These are phyloP conservation scores for Spodoptera littoralis DNA, from an alignment of 2,888 invertebrate species.

Conservation along the genomic window DNA sequence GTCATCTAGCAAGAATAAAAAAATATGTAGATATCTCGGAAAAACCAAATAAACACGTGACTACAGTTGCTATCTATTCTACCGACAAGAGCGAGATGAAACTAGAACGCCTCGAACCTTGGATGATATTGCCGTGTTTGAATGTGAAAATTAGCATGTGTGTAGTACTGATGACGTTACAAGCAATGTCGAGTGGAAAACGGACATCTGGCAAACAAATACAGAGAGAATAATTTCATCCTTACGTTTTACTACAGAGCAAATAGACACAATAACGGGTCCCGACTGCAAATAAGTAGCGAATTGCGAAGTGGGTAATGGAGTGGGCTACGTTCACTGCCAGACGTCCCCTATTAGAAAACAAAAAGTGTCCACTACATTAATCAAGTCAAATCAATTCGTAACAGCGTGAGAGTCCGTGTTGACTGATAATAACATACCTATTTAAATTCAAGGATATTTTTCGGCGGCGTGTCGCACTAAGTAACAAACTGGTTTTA, in stretches of 20 bases:
- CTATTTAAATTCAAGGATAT: conserved; percentile 59
- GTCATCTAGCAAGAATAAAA: conserved; percentile 21
- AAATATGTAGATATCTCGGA: conserved; percentile 26
- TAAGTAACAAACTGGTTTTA: conserved; percentile 37
- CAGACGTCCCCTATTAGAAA: conserved; percentile 36
- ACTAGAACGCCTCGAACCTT: conserved; percentile 66
- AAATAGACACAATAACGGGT: conserved; percentile 11
- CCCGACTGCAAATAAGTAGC: conserved; percentile 40
- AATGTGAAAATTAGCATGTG: conserved; percentile 77
- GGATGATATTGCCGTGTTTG: conserved; percentile 66
- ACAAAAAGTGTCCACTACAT: conserved; percentile 35
- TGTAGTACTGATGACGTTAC: conserved; percentile 61
- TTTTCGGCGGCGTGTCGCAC: conserved; percentile 47
- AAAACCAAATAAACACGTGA: conserved; percentile 44
- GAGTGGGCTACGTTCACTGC: conserved; percentile 25
- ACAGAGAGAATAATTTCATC: conserved; percentile 14
- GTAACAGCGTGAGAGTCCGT: conserved; percentile 38
- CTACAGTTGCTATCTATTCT: conserved; percentile 32
- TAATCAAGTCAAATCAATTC: conserved; percentile 49
- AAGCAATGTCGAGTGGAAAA: conserved; percentile 45
- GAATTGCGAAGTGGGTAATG: conserved; percentile 30
- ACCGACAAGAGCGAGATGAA: conserved; percentile 55
- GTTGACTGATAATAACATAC: conserved; percentile 38
- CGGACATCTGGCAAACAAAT: conserved; percentile 56
- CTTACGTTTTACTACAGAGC: conserved; percentile 16